phyloP scores from a whole-genome alignment of 2,888 invertebrate genomes.

The Drepana falcataria region DNA sequence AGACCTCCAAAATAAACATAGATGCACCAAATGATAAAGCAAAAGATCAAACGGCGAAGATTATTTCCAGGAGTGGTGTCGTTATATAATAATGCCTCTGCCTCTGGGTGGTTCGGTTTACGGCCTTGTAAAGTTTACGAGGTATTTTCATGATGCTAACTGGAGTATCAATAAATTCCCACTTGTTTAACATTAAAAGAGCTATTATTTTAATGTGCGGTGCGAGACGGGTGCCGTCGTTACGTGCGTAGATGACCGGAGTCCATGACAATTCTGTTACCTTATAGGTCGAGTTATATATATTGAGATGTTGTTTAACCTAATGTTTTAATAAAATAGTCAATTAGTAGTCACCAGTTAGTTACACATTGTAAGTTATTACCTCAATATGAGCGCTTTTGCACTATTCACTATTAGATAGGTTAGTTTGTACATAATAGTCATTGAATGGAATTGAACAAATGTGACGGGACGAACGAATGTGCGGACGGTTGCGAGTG shows the following conservation, averaged over 20 bases:
- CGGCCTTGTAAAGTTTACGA: constrained; percentile 59
- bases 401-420: constrained; percentile 67
- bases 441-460: constrained; percentile 21
- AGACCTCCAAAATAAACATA: constrained; percentile 73
- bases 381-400: constrained; percentile 75
- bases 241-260: constrained; percentile 16
- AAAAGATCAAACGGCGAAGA: constrained; percentile 64
- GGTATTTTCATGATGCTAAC: constrained; percentile 54
- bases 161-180: constrained; percentile 65
- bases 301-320: constrained; percentile 44
- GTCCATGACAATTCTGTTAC: constrained; percentile 72
- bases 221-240: constrained; percentile 29
- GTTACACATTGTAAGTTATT: constrained; percentile 74
- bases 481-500: constrained; percentile 3
- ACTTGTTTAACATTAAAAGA: constrained; percentile 58
- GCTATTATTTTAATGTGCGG: constrained; percentile 43
- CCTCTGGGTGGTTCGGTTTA: constrained; percentile 51
- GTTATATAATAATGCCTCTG: constrained; percentile 62
- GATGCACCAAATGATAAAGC: constrained; percentile 46
- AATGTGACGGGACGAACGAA: not conserved
- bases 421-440: constrained; percentile 53
- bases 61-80: constrained; percentile 71
- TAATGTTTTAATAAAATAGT: constrained; percentile 51
- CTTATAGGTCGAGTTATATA: constrained; percentile 54
- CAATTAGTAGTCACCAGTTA: constrained; percentile 76